These are phyloP conservation scores for Heliornis fulica DNA, from an alignment of 2,113 vertebrate genomes.

Conservation along the genomic window DNA sequence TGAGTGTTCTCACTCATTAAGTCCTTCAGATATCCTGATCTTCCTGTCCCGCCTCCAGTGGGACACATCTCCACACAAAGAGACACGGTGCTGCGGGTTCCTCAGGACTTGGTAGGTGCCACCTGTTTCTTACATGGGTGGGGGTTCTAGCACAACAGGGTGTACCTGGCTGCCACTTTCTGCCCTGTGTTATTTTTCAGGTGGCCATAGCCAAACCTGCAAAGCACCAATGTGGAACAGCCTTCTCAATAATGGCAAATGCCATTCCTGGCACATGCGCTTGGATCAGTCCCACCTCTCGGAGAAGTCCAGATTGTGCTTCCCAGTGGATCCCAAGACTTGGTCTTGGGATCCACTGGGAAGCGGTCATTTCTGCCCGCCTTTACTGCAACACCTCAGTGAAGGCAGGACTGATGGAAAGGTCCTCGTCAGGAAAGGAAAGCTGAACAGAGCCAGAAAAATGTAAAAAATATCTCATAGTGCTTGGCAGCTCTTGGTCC, in stretches of 20 bases:
- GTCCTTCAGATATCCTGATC: neutral
- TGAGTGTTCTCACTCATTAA: neutral
- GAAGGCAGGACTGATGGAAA: neutral
- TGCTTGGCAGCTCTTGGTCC: neutral
- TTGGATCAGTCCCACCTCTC: neutral
- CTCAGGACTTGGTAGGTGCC: neutral
- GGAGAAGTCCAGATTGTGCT: neutral
- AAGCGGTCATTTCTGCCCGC: neutral
- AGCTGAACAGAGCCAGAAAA: neutral
- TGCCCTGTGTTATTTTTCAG: neutral
- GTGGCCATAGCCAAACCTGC: neutral
- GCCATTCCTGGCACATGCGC: neutral
- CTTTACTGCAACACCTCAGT: neutral
- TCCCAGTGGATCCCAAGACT: too few species aligned
- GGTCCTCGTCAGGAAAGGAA: neutral
- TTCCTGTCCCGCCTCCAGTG: rapidly evolving
- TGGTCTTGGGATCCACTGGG: neutral
- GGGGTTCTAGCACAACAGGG: neutral
- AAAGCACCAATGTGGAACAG: neutral
- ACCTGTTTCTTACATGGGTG: neutral
- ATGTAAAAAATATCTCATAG: neutral
- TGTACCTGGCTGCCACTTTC: neutral
- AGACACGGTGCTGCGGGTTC: neutral
- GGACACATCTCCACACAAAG: neutral
- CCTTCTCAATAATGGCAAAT: neutral